Conservation (phyloP, 2,113 vertebrate species). For the Myotis davidii region DNA sequence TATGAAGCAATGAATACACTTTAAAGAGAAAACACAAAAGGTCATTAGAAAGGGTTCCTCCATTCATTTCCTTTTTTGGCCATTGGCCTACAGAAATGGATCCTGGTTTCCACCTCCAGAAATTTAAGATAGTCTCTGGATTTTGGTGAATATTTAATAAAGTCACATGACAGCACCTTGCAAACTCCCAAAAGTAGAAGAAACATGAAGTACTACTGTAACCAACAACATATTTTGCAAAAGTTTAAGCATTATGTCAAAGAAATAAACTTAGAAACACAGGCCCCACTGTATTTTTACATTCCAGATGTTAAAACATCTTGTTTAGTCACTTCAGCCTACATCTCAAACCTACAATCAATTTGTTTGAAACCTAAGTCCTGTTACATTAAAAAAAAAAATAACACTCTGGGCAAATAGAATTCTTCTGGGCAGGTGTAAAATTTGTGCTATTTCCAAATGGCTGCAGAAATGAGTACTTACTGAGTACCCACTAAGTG, state of each 20-base stretch:
- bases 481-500: not conserved
- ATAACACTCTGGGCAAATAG: not conserved
- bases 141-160: slow-evolving; percentile 21
- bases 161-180: not conserved
- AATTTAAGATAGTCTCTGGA: not conserved
- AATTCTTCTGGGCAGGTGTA: not conserved
- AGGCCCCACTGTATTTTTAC: not conserved
- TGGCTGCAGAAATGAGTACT: not conserved
- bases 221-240: slow-evolving; percentile 25
- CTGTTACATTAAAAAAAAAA: slow-evolving; percentile 54
- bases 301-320: slow-evolving; percentile 54
- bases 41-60: not conserved
- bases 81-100: not conserved
- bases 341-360: slow-evolving; percentile 11
- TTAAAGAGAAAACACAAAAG: not conserved
- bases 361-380: not conserved
- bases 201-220: slow-evolving; percentile 5
- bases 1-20: not conserved
- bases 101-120: not conserved
- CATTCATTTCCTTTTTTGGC: not conserved
- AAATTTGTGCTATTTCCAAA: not conserved
- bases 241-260: slow-evolving; percentile 39
- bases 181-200: slow-evolving; percentile 27
- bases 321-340: not conserved
- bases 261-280: slow-evolving; percentile 46